Conservation (phyloP, 1,140 invertebrate species). For the Drosophila eugracilis region DNA sequence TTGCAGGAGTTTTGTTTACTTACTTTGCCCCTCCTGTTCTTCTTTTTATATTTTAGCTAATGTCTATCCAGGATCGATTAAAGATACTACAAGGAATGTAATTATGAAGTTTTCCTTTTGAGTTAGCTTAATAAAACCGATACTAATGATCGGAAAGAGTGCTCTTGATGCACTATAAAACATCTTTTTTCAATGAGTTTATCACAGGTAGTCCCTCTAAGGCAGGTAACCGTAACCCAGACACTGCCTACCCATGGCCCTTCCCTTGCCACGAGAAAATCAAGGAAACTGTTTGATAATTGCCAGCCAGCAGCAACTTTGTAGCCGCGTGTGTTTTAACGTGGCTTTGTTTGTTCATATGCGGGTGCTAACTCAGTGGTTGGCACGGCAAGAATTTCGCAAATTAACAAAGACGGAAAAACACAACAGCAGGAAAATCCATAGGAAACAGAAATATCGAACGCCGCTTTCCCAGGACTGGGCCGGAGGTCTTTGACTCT, state of each 20-base stretch:
- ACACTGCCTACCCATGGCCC: no score
- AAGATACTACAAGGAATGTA: no score
- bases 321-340: constrained; percentile 16
- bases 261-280: constrained; percentile 13
- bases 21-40: no score
- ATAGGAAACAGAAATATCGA: constrained; percentile 16
- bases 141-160: background rate
- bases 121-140: no score
- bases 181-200: background rate
- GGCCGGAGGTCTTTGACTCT: constrained; percentile 49
- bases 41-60: no score
- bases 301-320: constrained; percentile 33
- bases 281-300: constrained; percentile 50
- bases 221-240: constrained; percentile 15
- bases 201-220: background rate
- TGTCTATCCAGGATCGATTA: no score
- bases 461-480: constrained; percentile 42
- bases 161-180: no score
- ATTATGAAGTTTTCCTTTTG: no score
- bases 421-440: constrained; percentile 47
- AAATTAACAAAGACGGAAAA: constrained; percentile 58
- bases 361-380: constrained; percentile 62
- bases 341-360: constrained; percentile 34
- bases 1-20: no score
- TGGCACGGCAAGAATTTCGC: constrained; percentile 68